A percentile compares a stretch with the other conserved stretches of the same genome.
phyloP scores from a whole-genome alignment of 2,797 vertebrate species.

The Melanogrammus aeglefinus region DNA sequence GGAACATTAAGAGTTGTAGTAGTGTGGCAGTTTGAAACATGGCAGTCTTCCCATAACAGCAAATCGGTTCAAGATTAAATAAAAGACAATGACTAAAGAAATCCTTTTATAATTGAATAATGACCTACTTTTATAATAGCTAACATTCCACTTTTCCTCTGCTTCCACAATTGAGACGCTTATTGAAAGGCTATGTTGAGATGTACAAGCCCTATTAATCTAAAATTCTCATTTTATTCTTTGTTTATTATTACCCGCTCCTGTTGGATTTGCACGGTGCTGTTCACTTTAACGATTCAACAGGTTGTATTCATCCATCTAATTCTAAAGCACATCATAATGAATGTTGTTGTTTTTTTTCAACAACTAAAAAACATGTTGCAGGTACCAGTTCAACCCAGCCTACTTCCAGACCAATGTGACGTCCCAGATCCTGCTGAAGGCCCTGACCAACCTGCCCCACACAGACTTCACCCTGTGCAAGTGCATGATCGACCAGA shows the following conservation, averaged over 20 bases:
- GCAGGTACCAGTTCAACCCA: slow-evolving; percentile 94
- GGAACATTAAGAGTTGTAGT: no score
- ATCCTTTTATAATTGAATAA: no score
- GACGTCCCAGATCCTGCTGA: slow-evolving; percentile 90
- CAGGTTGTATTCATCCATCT: background rate
- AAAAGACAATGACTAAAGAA: no score
- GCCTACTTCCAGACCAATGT: slow-evolving; percentile 91
- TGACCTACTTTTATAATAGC: no score
- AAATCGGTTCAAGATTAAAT: no score
- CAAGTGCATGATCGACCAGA: slow-evolving; percentile 96
- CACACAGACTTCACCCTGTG: slow-evolving; percentile 96
- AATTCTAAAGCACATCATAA: background rate
- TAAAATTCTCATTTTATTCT: background rate
- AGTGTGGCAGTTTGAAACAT: no score
- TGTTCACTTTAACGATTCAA: background rate
- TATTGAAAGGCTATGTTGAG: no score
- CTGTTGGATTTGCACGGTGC: no score
- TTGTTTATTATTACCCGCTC: background rate
- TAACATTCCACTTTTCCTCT: no score
- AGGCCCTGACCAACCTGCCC: slow-evolving; percentile 92
- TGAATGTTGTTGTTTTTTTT: background rate
- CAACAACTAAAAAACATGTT: background rate
- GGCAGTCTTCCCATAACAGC: no score
- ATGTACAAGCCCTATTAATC: no score
- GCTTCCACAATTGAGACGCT: no score